Conservation (phyloP, 1,140 invertebrate species). For the Zaprionus capensis region DNA sequence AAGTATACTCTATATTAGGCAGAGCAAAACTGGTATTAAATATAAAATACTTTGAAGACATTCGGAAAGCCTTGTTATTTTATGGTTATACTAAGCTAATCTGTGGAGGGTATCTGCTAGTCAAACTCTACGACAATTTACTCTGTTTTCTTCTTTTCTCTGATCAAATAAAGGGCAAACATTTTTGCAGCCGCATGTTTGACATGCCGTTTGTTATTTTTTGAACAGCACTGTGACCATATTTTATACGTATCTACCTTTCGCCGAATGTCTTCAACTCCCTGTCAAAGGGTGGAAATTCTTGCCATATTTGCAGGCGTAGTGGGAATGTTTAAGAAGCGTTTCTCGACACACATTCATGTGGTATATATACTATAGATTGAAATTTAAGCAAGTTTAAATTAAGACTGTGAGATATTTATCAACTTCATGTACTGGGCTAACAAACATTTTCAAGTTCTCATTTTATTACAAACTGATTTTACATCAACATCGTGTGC, state of each 20-base stretch:
- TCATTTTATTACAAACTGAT: neutral
- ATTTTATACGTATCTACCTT: conserved; percentile 48
- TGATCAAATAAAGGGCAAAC: conserved; percentile 52
- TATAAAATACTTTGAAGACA: too few relatives aligned
- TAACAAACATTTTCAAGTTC: neutral
- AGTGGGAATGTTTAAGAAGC: conserved; percentile 20
- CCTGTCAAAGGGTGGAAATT: conserved; percentile 46
- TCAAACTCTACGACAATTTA: neutral
- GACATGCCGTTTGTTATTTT: conserved; percentile 77
- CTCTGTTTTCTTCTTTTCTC: conserved; percentile 10
- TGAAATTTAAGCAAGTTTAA: neutral
- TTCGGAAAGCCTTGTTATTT: neutral
- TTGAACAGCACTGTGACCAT: conserved; percentile 56
- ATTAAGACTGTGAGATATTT: neutral
- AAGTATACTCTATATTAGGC: neutral
- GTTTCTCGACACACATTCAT: neutral
- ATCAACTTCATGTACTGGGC: neutral
- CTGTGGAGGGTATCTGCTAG: neutral
- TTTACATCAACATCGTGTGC: neutral
- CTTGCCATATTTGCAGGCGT: conserved; percentile 44
- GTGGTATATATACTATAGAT: neutral
- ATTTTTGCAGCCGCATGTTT: conserved; percentile 63
- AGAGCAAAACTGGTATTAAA: too few relatives aligned
- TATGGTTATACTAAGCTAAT: too few relatives aligned
- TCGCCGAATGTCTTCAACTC: conserved; percentile 26